phyloP scores from a whole-genome alignment of 2,888 invertebrate genomes.

The Drosophila sordidapex region DNA sequence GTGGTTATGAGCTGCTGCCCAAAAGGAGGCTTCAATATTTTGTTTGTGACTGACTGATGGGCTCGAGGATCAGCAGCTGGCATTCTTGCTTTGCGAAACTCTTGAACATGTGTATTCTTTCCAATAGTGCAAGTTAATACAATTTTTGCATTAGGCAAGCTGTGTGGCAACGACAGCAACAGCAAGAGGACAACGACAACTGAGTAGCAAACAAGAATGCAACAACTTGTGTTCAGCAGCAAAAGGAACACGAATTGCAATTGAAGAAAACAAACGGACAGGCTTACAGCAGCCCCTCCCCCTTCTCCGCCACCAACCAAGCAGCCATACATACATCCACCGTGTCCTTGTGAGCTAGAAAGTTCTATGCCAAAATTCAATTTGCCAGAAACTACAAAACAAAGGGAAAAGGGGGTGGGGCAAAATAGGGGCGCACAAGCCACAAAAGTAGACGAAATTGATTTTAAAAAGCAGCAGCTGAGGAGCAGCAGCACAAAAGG shows the following conservation, averaged over 20 bases:
- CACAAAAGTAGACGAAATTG: constrained; percentile 78
- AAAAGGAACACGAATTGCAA: constrained; percentile 60
- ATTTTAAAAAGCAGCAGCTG: constrained; percentile 73
- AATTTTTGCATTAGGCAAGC: constrained; percentile 44
- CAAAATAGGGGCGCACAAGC: constrained; percentile 10
- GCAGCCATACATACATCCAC: not conserved
- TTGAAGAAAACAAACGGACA: constrained; percentile 51
- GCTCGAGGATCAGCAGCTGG: constrained; percentile 1
- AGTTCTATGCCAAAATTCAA: constrained; percentile 76
- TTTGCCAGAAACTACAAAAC: constrained; percentile 74
- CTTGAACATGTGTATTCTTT: constrained; percentile 12
- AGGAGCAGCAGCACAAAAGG: not conserved
- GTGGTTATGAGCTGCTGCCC: not conserved
- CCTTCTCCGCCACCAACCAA: not conserved
- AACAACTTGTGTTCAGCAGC: constrained; percentile 63
- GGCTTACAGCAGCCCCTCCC: constrained; percentile 1
- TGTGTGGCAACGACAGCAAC: not conserved
- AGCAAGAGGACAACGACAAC: constrained; percentile 3
- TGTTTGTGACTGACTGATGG: not conserved
- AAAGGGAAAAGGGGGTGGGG: constrained; percentile 42
- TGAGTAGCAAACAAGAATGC: constrained; percentile 51
- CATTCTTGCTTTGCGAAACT: not conserved
- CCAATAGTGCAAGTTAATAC: constrained; percentile 32
- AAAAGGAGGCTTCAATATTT: not conserved
- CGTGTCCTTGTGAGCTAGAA: constrained; percentile 17